Evolutionary conservation across 2,888 invertebrate species (phyloP), one percentile per base, ranked within the genome.

Genomic region (Epistrophe eligans): DNA sequence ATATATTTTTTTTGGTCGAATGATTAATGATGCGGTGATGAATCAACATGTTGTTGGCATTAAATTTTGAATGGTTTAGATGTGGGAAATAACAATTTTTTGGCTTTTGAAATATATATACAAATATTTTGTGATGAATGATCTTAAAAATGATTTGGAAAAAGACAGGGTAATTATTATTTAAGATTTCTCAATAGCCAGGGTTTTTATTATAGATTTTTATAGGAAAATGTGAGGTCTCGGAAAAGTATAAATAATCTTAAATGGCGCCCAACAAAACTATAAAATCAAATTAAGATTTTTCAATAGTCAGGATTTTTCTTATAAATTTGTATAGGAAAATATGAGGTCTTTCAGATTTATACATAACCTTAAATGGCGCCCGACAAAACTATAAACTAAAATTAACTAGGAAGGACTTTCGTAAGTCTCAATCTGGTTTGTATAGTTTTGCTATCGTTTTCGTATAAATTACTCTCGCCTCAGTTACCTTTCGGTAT

Each of bases 11-110:
- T 17, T 70, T 5, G 24, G 38, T 55, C 0, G n/a, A 70, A 55
- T 70, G 70, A 70, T 70, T 43, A 70, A 70, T 70, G 52, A 70
- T 52, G 19, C 28, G 10, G 15, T 3, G 38, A 24, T 40, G 52
- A 52, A 70, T 52, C 55, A 55, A 70, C 67, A 52, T 64, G 19
- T 64, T n/a, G 24, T 24, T 67, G 17, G 15, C 19, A 35, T 40
- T 8, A 13, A 60, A 13, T 32, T 24, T 24, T 60, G 62, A 9
- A 8, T 60, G 13, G 60, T 1, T 62, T n/a, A 0, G 15, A 43
- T 62, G 62, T 62, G 62, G 24, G 43, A 62, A 62, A 55, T 8
- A 32, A 55, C 32, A 8, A 9, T n/a, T n/a, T 55, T 55, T 55
- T 28, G 32, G 32, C 4, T 28, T 55, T 55, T 9, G 52, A 57